Percentiles rank a stretch among this genome's conserved stretches.
phyloP scores from a whole-genome alignment of 1,140 invertebrate species.

The Eufriesea mexicana region DNA sequence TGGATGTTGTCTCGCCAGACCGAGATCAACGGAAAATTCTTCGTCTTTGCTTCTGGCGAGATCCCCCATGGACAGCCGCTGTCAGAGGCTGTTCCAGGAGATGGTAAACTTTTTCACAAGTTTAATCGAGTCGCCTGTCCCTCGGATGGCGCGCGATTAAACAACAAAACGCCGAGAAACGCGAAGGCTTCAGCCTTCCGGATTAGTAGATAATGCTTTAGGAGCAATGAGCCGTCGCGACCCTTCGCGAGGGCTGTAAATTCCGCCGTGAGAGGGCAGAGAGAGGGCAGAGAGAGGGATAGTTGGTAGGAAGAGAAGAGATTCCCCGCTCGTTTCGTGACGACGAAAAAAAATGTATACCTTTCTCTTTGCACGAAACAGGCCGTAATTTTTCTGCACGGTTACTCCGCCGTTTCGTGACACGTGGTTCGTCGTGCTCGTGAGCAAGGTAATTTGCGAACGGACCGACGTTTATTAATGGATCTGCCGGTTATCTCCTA shows the following conservation, averaged over 20 bases:
- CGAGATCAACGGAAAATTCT: constrained; percentile 16
- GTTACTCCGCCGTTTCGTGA: neutral
- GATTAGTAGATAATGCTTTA: constrained; percentile 49
- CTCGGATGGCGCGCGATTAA: constrained; percentile 43
- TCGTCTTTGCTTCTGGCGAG: neutral
- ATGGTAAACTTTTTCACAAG: constrained; percentile 61
- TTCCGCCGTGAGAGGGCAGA: neutral
- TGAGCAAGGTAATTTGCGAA: constrained; percentile 8
- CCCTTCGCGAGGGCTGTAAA: neutral
- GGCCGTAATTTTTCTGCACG: constrained; percentile 3
- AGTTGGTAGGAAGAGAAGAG: neutral
- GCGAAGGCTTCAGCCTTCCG: neutral
- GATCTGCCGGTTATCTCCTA: neutral
- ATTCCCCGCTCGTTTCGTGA: neutral
- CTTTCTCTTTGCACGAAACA: neutral
- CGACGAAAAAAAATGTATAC: neutral
- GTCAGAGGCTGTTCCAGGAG: neutral
- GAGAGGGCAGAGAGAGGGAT: neutral
- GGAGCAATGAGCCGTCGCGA: constrained; percentile 45
- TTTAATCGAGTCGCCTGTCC: constrained; percentile 60
- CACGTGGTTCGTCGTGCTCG: neutral
- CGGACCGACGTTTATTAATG: constrained; percentile 6
- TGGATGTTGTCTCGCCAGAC: neutral
- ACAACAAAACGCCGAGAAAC: constrained; percentile 44
- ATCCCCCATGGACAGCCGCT: neutral